A percentile compares a stretch with the other conserved stretches of the same genome.
Conservation (phyloP, 2,797 vertebrate genomes). For the Staurois parvus region DNA sequence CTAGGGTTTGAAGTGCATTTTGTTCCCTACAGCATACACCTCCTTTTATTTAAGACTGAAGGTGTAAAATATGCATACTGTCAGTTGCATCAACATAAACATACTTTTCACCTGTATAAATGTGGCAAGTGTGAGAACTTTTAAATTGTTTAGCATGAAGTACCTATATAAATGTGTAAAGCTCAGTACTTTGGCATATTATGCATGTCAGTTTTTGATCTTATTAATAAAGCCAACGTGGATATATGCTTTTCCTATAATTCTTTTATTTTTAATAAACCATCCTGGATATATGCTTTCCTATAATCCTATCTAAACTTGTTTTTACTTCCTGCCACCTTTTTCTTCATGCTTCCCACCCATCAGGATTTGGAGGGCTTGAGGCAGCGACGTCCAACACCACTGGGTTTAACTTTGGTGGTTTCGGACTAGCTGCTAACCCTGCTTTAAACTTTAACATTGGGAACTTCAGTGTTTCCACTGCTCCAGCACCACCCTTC, state of each 20-base stretch:
- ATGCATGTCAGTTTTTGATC: neutral
- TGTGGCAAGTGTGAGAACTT: conserved; percentile 12
- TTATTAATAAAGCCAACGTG: too few relatives aligned
- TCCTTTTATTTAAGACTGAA: too few relatives aligned
- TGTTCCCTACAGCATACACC: too few relatives aligned
- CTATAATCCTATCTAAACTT: conserved; percentile 22
- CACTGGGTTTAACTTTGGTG: conserved; percentile 98
- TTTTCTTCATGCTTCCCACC: conserved; percentile 81
- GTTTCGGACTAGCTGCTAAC: conserved; percentile 94
- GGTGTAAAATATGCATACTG: too few relatives aligned
- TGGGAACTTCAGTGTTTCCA: conserved; percentile 93
- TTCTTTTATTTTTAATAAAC: neutral
- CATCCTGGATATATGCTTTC: conserved; percentile 1
- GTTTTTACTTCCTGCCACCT: conserved; percentile 74
- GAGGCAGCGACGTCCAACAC: conserved; percentile 89
- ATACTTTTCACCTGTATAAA: neutral
- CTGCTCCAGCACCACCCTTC: conserved; percentile 91
- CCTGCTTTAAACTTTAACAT: conserved; percentile 96
- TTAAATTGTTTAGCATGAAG: neutral
- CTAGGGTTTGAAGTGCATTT: too few relatives aligned
- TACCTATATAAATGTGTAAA: neutral
- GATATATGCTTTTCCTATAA: too few relatives aligned
- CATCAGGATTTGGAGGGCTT: conserved; percentile 97
- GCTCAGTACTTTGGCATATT: neutral
- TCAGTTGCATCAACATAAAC: neutral